Conservation (phyloP, 1,140 invertebrate species). For the Helicoverpa armigera region DNA sequence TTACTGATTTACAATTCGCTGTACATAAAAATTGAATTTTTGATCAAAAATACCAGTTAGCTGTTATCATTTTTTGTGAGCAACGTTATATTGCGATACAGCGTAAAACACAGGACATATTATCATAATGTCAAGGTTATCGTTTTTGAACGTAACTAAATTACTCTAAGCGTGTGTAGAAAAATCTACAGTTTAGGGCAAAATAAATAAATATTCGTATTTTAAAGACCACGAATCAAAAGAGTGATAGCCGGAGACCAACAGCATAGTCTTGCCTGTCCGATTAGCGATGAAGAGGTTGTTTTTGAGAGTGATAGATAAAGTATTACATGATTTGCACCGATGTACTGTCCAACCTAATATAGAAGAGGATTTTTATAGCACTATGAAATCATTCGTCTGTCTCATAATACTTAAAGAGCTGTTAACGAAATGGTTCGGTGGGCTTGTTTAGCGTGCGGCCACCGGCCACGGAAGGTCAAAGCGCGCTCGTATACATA, state of each 20-base stretch:
- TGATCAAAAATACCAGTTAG: constrained; percentile 9
- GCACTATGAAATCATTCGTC: constrained; percentile 53
- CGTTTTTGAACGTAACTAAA: constrained; percentile 44
- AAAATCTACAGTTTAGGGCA: too few species aligned
- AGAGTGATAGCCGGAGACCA: too few species aligned
- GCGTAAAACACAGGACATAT: constrained; percentile 7
- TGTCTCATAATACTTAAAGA: constrained; percentile 57
- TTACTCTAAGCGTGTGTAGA: neutral
- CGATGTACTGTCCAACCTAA: neutral
- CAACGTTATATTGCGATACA: constrained; percentile 18
- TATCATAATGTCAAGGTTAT: constrained; percentile 34
- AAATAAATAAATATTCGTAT: too few species aligned
- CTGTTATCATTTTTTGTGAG: constrained; percentile 18
- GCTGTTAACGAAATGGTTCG: constrained; percentile 33
- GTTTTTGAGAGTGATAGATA: neutral
- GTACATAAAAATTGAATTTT: neutral
- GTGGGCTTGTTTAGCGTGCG: constrained; percentile 20
- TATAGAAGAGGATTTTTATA: constrained; percentile 4
- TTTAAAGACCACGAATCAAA: too few species aligned
- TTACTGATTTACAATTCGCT: neutral
- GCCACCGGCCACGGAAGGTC: constrained; percentile 67
- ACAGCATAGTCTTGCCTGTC: too few species aligned
- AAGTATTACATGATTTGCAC: neutral
- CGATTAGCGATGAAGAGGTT: neutral
- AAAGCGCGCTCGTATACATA: constrained; percentile 57